phyloP scores from a whole-genome alignment of 2,888 invertebrate species.

The Sceliomorpha sp. region DNA sequence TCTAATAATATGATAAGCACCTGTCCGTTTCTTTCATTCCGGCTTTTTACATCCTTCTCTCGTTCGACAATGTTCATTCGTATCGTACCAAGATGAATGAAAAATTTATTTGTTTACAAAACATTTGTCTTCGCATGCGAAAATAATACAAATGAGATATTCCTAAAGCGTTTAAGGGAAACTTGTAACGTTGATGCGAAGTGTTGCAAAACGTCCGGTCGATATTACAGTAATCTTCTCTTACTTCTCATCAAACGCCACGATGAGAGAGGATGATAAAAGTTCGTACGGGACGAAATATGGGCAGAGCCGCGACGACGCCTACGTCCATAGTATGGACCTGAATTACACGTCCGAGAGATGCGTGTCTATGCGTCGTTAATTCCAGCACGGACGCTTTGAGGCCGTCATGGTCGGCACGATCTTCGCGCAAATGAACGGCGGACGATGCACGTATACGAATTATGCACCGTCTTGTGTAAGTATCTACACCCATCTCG shows the following conservation, averaged over 20 bases:
- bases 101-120: too few species aligned
- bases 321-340: slow-evolving; percentile 7
- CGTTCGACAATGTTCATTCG: slow-evolving; percentile 5
- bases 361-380: slow-evolving; percentile 4
- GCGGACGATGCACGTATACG: slow-evolving; percentile 47
- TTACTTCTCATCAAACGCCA: too few species aligned
- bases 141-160: too few species aligned
- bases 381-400: slow-evolving; percentile 2
- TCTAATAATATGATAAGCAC: slow-evolving; percentile 45
- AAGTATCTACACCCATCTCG: slow-evolving; percentile 43
- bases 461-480: slow-evolving; percentile 43
- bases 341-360: slow-evolving; percentile 1
- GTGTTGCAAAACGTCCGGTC: too few species aligned
- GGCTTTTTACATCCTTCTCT: background rate
- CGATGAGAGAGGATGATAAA: too few species aligned
- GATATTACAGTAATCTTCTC: too few species aligned
- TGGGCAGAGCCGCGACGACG: background rate
- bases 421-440: slow-evolving; percentile 40
- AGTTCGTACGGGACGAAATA: background rate
- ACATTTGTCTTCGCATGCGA: too few species aligned
- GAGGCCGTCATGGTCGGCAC: slow-evolving; percentile 30
- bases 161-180: too few species aligned
- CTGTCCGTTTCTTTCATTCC: slow-evolving; percentile 20
- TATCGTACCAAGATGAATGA: too few species aligned
- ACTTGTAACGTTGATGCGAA: too few species aligned